Evolutionary conservation across 2,113 vertebrate genomes (phyloP), one percentile per base, ranked within the genome.

Genomic region (Plestiodon gilberti): DNA sequence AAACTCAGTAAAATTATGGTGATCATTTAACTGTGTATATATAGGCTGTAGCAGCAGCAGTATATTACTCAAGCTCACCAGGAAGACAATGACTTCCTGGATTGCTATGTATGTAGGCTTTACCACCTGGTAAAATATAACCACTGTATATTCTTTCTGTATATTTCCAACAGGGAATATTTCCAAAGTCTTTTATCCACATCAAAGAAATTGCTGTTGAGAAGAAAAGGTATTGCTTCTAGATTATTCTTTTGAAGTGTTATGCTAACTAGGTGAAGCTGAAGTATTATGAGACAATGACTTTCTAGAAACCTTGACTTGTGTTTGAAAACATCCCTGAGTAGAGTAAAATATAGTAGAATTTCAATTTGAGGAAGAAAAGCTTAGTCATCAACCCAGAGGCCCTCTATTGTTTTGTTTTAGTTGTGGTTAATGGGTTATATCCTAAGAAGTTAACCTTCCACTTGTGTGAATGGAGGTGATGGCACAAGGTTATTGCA

Each of bases 161-260:
- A n/a, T n/a, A n/a, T n/a, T 86, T 87, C 87, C 83, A 88, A 91
- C 93, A 99, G 99, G 98, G 99, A 73, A 96, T 98, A 90, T 99
- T 99, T 90, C 99, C 99, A 43, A 98, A 96, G 90, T 98, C 96
- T 83, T 98, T 98, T 87, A 96, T 99, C 85, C 96, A 97, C 52
- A 93, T 99, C 82, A 99, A 98, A 92, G 98, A 99, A 88, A 96
- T 96, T 86, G 89, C 96, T 57, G 77, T 97, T 88, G 97, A 98
- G 93, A 98, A 97, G 92, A 97, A 95, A 95, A 98, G 98, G 99
- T 99, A 96, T 91, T 93, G 70, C 61, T 55, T 65, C 81, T 84
- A 75, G 18, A 1, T 23, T 90, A 81, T 28, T n/a, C 43, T 67
- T 87, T 74, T 71, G n/a, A 10, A 14, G 62, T 25, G 43, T 75